These are phyloP conservation scores for Ctenomys sociabilis DNA, from an alignment of 2,113 vertebrate species.

Conservation along the genomic window DNA sequence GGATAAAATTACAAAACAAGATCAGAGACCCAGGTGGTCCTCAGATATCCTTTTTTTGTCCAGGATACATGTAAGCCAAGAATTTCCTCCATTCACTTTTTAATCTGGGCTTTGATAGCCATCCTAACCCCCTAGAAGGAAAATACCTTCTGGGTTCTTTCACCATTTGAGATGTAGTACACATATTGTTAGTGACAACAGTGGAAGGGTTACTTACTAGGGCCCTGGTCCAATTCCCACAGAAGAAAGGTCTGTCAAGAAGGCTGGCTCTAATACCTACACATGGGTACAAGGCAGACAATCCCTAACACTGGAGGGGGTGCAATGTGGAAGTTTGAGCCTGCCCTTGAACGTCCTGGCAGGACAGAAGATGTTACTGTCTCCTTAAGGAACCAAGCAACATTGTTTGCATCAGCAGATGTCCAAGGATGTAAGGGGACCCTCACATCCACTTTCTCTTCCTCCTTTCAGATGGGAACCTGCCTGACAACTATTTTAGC, in stretches of 20 bases:
- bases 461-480: neutral
- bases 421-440: neutral
- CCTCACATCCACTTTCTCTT: neutral
- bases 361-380: neutral
- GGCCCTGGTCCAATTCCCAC: neutral
- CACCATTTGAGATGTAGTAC: neutral
- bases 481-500: neutral
- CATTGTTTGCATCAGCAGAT: neutral
- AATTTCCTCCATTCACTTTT: neutral
- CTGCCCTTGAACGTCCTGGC: neutral
- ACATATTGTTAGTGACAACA: neutral
- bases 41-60: neutral
- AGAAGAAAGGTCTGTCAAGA: neutral
- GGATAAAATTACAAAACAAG: neutral
- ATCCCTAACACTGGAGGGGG: neutral
- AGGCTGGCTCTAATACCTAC: neutral
- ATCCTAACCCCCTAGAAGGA: neutral
- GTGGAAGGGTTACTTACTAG: neutral
- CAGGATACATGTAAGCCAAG: neutral
- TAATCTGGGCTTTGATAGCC: neutral
- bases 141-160: neutral
- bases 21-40: neutral
- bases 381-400: neutral
- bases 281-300: neutral
- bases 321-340: neutral